phyloP scores from a whole-genome alignment of 2,113 vertebrate genomes.

The Heterochromis multidens region DNA sequence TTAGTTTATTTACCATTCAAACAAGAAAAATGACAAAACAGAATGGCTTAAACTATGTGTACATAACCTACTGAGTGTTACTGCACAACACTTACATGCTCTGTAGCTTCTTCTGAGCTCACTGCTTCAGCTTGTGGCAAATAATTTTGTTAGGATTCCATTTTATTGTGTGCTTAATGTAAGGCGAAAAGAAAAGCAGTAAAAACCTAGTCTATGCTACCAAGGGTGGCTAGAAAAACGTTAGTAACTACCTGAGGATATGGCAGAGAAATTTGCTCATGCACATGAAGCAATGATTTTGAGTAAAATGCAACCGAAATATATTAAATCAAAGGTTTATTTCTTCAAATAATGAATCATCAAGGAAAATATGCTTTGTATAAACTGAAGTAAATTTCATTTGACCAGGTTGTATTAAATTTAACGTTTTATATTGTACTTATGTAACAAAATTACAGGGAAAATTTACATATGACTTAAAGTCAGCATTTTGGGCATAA shows the following conservation, averaged over 20 bases:
- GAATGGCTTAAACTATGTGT: not conserved
- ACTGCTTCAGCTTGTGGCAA: not conserved
- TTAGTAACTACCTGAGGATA: not conserved
- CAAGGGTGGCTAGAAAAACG: rapidly evolving
- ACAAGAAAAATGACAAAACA: not conserved
- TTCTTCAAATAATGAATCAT: too few relatives aligned
- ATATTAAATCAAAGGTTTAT: too few relatives aligned
- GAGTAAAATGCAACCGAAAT: not conserved
- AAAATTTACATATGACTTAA: not conserved
- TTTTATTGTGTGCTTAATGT: not conserved
- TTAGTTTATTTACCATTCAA: not conserved
- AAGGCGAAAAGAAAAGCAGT: not conserved
- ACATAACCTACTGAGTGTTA: not conserved
- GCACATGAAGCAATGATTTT: not conserved
- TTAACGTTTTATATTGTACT: not conserved
- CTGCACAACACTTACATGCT: not conserved
- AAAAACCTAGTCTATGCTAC: not conserved
- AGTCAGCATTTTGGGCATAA: not conserved
- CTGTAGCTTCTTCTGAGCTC: not conserved
- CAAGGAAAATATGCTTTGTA: not conserved
- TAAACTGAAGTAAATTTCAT: not conserved
- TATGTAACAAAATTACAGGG: not conserved
- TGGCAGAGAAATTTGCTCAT: not conserved
- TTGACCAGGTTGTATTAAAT: not conserved
- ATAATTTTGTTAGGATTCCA: not conserved